Evolutionary conservation across 1,140 invertebrate species (phyloP), one percentile per base, ranked within the genome.

Genomic region (Vanessa tameamea): DNA sequence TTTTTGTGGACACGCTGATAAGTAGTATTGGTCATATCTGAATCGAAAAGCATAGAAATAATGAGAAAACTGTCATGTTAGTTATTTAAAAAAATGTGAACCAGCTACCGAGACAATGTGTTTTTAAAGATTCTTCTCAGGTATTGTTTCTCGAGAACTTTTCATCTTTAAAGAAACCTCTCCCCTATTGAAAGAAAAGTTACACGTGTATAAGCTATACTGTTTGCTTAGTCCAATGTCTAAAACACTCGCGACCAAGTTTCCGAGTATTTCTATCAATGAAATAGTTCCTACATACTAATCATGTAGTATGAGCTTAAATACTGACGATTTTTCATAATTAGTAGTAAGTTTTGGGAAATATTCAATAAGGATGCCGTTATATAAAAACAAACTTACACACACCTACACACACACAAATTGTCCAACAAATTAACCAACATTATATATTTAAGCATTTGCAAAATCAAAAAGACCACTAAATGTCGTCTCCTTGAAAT

Each of bases 81-180:
- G 51, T 63, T 71, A 61, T 75, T 71, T 47, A 51, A 69, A 69
- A n/a, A 71, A 75, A 67, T 75, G 64, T 63, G 55, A 26, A 61
- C 64, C 66, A 47, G 47, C 69, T 47, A 55, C 51, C 48, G 14
- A 66, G 61, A 75, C 67, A 71, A 75, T 64, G 68, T 70, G 65
- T 75, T 70, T 75, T 75, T 71, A 75, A 75, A 69, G 51, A 71
- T 69, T 55, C 50, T 63, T 69, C 72, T 71, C 47, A 75, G 73
- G 73, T 75, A 75, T 75, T 75, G 73, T 75, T 66, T 75, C 64
- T 75, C 64, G 73, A 71, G 55, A 75, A 71, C 68, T 75, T 75
- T 75, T 75, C 73, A 75, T 75, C 69, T 75, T 71, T 71, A 47
- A 70, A 71, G 73, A 75, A 66, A 71, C 69, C 43, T 65, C 67